Evolutionary conservation across 2,888 invertebrate species (phyloP).

Genomic region (Tuta absoluta): DNA sequence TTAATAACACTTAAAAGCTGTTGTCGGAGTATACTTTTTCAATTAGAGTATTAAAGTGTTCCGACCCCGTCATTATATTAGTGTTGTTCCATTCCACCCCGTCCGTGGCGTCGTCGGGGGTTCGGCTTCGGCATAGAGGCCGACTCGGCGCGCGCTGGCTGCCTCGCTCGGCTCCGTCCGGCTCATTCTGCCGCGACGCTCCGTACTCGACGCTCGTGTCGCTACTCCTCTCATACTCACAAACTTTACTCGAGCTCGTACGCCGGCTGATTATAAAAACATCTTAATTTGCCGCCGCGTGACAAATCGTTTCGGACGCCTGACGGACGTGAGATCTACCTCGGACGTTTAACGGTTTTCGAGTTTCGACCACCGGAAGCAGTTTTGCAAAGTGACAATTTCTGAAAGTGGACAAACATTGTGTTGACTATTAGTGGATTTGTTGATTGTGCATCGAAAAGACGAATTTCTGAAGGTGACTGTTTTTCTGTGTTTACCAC

Average conservation of each 20-base stretch:
- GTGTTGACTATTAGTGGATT: conserved; percentile 60
- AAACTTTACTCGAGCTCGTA: conserved; percentile 74
- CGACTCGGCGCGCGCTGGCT: conserved; percentile 27
- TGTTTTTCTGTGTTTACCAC: conserved; percentile 30
- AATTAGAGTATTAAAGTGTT: conserved; percentile 81
- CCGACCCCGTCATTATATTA: conserved; percentile 81
- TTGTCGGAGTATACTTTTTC: conserved; percentile 77
- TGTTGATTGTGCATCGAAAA: conserved; percentile 51
- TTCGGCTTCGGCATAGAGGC: conserved; percentile 40
- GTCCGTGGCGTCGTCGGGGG: conserved; percentile 43
- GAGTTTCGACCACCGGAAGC: conserved; percentile 29
- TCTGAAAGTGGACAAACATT: conserved; percentile 57
- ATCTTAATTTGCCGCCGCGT: conserved; percentile 39
- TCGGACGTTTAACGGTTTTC: conserved; percentile 29
- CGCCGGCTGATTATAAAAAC: conserved; percentile 43
- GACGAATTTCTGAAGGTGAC: conserved; percentile 43
- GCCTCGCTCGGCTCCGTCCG: conserved; percentile 36
- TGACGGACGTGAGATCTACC: conserved; percentile 31
- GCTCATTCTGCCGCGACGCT: conserved; percentile 67
- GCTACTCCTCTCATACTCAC: conserved; percentile 37
- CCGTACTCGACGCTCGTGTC: conserved; percentile 51
- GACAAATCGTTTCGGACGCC: conserved; percentile 30
- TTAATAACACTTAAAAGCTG: conserved; percentile 74
- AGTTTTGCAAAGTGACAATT: conserved; percentile 51
- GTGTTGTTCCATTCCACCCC: conserved; percentile 78